phyloP scores from a whole-genome alignment of 2,888 invertebrate species.

The Cylindroiulus punctatus region DNA sequence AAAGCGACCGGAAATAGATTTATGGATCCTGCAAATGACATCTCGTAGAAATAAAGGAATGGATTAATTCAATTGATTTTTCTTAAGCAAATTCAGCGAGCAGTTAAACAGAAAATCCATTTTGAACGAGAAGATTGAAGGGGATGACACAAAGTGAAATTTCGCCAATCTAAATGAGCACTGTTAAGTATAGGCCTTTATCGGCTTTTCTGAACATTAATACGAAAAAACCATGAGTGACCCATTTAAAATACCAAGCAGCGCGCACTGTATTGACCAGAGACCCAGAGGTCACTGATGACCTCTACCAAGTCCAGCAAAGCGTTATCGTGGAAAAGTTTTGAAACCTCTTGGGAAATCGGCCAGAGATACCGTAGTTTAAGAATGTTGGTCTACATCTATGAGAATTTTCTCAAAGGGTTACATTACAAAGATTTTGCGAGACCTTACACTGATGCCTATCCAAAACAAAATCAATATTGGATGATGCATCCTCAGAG shows the following conservation, averaged over 20 bases:
- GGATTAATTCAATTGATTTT: slow-evolving; percentile 42
- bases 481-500: slow-evolving; percentile 7
- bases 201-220: too few species aligned
- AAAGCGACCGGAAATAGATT: not conserved
- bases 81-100: not conserved
- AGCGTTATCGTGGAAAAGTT: not conserved
- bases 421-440: not conserved
- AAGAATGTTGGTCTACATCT: not conserved
- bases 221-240: too few species aligned
- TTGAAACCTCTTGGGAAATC: not conserved
- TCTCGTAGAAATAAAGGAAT: slow-evolving; percentile 28
- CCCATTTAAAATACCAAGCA: too few species aligned
- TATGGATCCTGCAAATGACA: slow-evolving; percentile 42
- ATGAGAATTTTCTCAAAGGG: not conserved
- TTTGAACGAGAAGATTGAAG: not conserved
- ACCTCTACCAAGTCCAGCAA: not conserved
- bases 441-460: not conserved
- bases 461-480: slow-evolving; percentile 8
- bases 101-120: not conserved
- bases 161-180: too few species aligned
- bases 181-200: too few species aligned
- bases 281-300: not conserved
- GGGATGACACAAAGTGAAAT: too few species aligned
- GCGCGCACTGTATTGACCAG: too few species aligned
- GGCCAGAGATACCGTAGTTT: not conserved